Base-by-base conservation (phyloP, 2,888 invertebrate genomes). In the Tipula vernalis region DNA sequence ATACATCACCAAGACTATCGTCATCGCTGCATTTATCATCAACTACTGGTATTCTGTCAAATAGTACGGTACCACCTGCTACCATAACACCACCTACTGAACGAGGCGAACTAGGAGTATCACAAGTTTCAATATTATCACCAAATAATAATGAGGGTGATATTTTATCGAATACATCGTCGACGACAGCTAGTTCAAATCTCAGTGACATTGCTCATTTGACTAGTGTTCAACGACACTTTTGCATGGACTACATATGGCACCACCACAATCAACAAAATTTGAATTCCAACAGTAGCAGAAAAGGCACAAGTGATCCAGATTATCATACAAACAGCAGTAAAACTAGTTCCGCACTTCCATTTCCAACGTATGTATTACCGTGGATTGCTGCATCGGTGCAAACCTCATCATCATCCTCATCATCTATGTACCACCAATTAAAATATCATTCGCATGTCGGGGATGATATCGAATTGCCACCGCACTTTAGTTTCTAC, bases 231-330 rank as follows among this genome's bases (percentile, higher is more conserved):
- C 95, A 96, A 0, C 91, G 95, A 0, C 92, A 91, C 88, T 93
- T 94, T 87, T 94, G 96, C 8, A 96, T 96, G 90, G 96, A 96
- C 91, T 96, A 96, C 89, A 95, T 96, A 89, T 96, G 96, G 95
- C 94, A 95, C 89, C 94, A 95, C 1, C 94, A 94, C 86, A 91
- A 92, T 87, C 89, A 93, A n/a, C 89, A 93, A 87, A 88, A 90
- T 87, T 88, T 88, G 51, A 88, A 88, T 84, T 88, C 87, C 8
- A 87, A 88, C 41, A 87, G 87, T n/a, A 39, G 18, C 8, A 18
- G 28, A 18, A 39, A 85, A 28, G 12, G 42, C 2, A n/a, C 18
- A 2, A n/a, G 3, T 10, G 18, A 85, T 28, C 15, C n/a, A 42
- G 12, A 85, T n/a, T 28, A 44, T 18, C 36, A 84, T 84, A n/a